phyloP scores from a whole-genome alignment of 2,797 vertebrate species.

The Spea hammondii region DNA sequence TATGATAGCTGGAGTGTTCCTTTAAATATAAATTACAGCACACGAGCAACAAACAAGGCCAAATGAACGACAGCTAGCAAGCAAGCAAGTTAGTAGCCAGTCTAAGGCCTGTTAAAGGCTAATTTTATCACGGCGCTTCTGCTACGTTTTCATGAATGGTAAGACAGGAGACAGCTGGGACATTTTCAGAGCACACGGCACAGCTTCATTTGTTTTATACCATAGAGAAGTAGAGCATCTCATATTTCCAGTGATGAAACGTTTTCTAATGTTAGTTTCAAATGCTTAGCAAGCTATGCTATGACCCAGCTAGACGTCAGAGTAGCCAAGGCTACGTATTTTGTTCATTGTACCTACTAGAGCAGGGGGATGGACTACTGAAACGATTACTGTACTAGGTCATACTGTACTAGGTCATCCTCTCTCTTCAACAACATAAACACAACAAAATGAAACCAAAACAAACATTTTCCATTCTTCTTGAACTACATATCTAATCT shows the following conservation, averaged over 20 bases:
- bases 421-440: no score
- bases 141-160: background rate
- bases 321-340: no score
- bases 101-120: background rate
- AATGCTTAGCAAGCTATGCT: background rate
- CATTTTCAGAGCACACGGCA: background rate
- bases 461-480: no score
- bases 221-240: background rate
- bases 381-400: no score
- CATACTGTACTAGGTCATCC: no score
- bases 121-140: background rate
- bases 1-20: no score
- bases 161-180: no score
- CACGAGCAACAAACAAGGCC: background rate
- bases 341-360: no score
- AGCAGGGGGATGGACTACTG: no score
- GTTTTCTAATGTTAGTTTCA: background rate
- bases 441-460: no score
- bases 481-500: no score
- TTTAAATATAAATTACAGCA: no score
- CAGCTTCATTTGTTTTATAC: background rate
- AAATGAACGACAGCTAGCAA: background rate
- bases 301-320: background rate
- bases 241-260: background rate
- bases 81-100: background rate